These are phyloP conservation scores for Heteronetta atricapilla DNA, from an alignment of 2,113 vertebrate species.

Conservation along the genomic window DNA sequence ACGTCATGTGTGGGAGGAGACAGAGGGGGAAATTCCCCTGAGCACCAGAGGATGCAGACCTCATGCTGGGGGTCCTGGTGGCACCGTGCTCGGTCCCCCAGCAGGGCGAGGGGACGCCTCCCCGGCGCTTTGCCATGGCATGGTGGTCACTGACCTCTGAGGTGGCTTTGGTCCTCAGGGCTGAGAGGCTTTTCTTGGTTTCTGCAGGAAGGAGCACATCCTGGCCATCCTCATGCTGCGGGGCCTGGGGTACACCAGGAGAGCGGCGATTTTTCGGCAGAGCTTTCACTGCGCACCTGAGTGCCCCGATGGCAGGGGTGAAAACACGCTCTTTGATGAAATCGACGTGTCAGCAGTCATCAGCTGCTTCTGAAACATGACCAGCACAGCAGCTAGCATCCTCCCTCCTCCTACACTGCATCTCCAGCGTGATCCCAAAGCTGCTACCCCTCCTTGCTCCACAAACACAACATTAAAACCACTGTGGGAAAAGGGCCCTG, in stretches of 20 bases:
- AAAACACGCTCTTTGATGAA: slow-evolving; percentile 10
- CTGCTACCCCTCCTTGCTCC: background rate
- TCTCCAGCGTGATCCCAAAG: background rate
- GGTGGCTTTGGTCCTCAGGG: background rate
- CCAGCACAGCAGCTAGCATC: background rate
- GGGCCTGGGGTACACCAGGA: background rate
- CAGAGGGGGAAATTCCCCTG: background rate
- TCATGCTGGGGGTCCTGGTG: background rate
- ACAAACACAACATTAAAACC: background rate
- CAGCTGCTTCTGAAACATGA: slow-evolving; percentile 35
- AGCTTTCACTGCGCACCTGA: fast-evolving
- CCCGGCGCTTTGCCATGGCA: fast-evolving
- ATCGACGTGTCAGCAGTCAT: background rate
- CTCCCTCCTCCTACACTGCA: background rate
- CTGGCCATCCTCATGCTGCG: background rate
- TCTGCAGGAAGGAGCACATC: slow-evolving; percentile 61
- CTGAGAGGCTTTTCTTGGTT: background rate
- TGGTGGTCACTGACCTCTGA: background rate
- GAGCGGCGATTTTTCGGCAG: background rate
- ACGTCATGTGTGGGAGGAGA: fast-evolving
- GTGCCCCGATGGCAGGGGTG: fast-evolving
- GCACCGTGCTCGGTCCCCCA: background rate
- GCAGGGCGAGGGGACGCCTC: fast-evolving
- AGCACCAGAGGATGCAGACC: background rate
- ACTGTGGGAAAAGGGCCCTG: background rate